Percentiles rank a stretch among this genome's conserved stretches.
Conservation (phyloP, 2,113 vertebrate species). For the Rhinichthys klamathensis region DNA sequence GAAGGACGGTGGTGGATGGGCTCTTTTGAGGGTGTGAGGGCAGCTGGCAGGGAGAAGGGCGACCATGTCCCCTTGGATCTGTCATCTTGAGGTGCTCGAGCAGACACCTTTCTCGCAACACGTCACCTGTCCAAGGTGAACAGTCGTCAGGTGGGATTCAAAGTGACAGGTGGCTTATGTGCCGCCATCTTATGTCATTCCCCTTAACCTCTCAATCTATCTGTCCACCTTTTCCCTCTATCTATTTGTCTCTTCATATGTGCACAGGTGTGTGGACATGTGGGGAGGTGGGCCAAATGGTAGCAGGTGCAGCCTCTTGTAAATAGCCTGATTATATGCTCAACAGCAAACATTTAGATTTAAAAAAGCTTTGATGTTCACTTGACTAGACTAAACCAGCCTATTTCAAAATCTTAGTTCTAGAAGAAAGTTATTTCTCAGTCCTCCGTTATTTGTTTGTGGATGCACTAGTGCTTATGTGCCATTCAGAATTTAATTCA, state of each 20-base stretch:
- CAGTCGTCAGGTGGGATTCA: constrained; percentile 47
- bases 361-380: not conserved
- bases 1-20: constrained; percentile 29
- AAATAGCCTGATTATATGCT: constrained; percentile 19
- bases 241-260: constrained; percentile 15
- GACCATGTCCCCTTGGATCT: constrained; percentile 76
- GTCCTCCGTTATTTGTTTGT: not conserved
- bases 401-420: not conserved
- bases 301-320: constrained; percentile 13
- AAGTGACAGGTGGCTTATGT: constrained; percentile 77
- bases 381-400: not conserved
- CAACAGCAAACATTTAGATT: not conserved
- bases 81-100: constrained; percentile 70
- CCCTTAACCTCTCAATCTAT: constrained; percentile 49
- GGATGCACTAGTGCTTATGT: not conserved
- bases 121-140: constrained; percentile 74
- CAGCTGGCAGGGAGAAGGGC: constrained; percentile 80
- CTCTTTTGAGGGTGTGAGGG: constrained; percentile 73
- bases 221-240: constrained; percentile 14
- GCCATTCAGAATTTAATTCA: not conserved
- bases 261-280: constrained; percentile 64
- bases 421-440: not conserved
- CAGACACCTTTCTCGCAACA: constrained; percentile 61
- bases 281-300: constrained; percentile 67
- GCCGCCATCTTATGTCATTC: constrained; percentile 56